Evolutionary conservation across 2,888 invertebrate genomes (phyloP).

Genomic region (Pinctada fucata): DNA sequence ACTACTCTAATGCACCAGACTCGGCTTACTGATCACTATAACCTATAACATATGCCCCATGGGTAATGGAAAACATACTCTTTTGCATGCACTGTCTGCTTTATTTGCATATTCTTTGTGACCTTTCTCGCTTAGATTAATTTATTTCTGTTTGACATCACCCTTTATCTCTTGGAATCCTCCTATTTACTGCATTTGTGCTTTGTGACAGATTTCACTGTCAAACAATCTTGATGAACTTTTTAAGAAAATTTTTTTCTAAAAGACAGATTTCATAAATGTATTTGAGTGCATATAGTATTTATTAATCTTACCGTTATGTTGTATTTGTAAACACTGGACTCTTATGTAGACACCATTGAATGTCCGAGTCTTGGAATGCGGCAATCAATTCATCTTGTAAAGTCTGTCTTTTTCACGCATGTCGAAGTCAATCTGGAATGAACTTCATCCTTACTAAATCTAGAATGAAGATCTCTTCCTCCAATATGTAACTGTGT

Average conservation of each 20-base stretch:
- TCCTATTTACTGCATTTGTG: constrained; percentile 47
- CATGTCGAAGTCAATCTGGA: too few relatives aligned
- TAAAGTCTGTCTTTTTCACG: too few relatives aligned
- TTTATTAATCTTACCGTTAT: neutral
- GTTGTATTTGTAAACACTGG: neutral
- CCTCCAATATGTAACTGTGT: too few relatives aligned
- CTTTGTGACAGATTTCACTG: constrained; percentile 43
- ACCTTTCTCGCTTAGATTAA: constrained; percentile 26
- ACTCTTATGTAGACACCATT: constrained; percentile 3
- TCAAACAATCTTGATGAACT: constrained; percentile 66
- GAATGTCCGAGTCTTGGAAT: constrained; percentile 19
- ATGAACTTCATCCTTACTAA: too few relatives aligned
- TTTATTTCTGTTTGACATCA: constrained; percentile 36
- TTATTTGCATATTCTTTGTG: constrained; percentile 31
- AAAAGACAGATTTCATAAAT: constrained; percentile 8
- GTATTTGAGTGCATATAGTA: neutral
- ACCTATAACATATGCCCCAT: neutral
- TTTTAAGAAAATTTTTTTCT: neutral
- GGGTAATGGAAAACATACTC: constrained; percentile 6
- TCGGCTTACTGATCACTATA: neutral
- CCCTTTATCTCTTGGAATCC: constrained; percentile 32
- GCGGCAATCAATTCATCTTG: too few relatives aligned
- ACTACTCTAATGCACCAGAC: neutral
- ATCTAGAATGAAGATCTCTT: too few relatives aligned
- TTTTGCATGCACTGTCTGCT: constrained; percentile 28